Evolutionary conservation across 2,888 invertebrate species (phyloP).

Genomic region (Polia nebulosa): DNA sequence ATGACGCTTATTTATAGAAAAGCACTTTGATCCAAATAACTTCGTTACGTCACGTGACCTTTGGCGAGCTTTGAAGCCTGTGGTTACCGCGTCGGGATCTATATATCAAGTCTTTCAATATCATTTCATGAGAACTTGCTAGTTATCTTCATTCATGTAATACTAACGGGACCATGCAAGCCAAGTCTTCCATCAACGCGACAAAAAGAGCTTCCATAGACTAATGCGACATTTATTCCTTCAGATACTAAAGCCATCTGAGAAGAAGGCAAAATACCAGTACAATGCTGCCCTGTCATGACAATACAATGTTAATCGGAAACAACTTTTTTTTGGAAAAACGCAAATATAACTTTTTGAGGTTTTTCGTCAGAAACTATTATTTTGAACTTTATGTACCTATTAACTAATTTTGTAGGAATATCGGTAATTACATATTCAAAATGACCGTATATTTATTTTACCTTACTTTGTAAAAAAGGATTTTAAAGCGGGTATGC

Average conservation of each 20-base stretch:
- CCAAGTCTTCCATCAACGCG: neutral
- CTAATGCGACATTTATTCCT: constrained; percentile 53
- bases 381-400: constrained; percentile 60
- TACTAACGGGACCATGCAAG: constrained; percentile 6
- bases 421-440: constrained; percentile 60
- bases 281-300: constrained; percentile 92
- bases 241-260: constrained; percentile 87
- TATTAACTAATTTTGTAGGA: constrained; percentile 62
- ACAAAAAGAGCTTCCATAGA: constrained; percentile 28
- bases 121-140: constrained; percentile 1
- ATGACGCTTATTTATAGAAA: constrained; percentile 22
- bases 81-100: neutral
- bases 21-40: constrained; percentile 18
- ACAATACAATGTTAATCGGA: constrained; percentile 57
- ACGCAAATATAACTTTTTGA: constrained; percentile 58
- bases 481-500: constrained; percentile 56
- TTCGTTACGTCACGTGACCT: constrained; percentile 6
- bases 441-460: constrained; percentile 59
- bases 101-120: constrained; percentile 1
- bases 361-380: constrained; percentile 58
- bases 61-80: constrained; percentile 8
- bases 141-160: constrained; percentile 5
- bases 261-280: constrained; percentile 99
- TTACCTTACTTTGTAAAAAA: constrained; percentile 53
- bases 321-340: constrained; percentile 57